Evolutionary conservation across 2,888 invertebrate species (phyloP), one percentile per base, ranked within the genome.

Genomic region (Stomorhina lunata): DNA sequence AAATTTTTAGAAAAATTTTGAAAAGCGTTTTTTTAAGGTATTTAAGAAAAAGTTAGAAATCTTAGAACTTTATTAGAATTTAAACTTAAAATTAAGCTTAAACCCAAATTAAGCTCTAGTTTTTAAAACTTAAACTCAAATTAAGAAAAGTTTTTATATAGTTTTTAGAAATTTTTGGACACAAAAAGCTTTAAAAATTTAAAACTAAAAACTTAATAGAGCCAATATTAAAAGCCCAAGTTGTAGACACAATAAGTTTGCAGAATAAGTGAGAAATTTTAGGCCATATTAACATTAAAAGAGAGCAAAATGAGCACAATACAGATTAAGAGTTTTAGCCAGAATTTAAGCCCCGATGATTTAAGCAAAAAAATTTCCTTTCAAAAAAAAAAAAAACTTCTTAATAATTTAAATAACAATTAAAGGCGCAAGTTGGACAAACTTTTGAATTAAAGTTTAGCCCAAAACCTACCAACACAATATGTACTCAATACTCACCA

Each of bases 401-500:
- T 17, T 45, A 17, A 15, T 40, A 17, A n/a, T 20, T 17, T 10
- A 29, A 45, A 66, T 4, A 43, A 17, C 50, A 73, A 63, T 63
- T 63, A 29, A 4, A 43, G 3, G 15, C 22, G 55, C 32, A 25
- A 40, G 1, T 53, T 20, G 59, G 48, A 29, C 10, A 55, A 53
- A 45, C 9, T 27, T 37, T 17, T 12, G 27, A 12, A n/a, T 17
- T 5, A 15, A n/a, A 12, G 48, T 2, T 48, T n/a, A 53, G 27
- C 17, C 7, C 22, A 53, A 43, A 10, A 15, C 40, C 50, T 22
- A 32, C n/a, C 4, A 5, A 43, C 32, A n/a, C 43, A 12, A 43
- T 15, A n/a, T 40, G 12, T 68, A 77, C 69, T 43, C 6, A 43
- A 43, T 43, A 43, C 43, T 77, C 69, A 77, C 77, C 77, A 61